Evolutionary conservation across 2,113 vertebrate genomes (phyloP).

Genomic region (Isichthys henryi): DNA sequence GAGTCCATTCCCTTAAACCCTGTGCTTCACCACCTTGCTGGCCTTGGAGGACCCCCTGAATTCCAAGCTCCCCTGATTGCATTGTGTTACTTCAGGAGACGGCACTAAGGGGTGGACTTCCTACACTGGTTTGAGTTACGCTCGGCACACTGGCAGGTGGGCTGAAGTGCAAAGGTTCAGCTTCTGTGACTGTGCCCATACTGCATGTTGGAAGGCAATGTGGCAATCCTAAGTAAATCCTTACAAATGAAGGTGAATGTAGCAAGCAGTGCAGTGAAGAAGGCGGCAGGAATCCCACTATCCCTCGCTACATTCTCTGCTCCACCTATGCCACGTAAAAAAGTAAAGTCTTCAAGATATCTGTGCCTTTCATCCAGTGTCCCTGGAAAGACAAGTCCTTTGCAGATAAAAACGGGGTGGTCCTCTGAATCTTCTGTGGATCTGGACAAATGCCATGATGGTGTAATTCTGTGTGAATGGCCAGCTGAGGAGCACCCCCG

Average conservation of each 20-base stretch:
- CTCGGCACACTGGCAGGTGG: background rate
- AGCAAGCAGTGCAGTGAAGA: background rate
- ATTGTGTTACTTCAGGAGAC: background rate
- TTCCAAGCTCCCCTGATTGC: background rate
- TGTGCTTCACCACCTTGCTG: background rate
- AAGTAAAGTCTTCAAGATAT: background rate
- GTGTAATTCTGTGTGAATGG: background rate
- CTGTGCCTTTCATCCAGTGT: background rate
- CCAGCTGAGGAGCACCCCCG: background rate
- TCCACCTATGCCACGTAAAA: background rate
- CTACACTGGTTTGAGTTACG: background rate
- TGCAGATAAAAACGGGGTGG: background rate
- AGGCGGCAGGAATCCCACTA: background rate
- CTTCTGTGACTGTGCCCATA: background rate
- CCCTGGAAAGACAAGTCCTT: background rate
- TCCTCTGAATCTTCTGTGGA: background rate
- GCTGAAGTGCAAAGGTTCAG: background rate
- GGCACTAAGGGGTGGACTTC: background rate
- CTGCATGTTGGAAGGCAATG: background rate
- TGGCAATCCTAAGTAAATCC: background rate
- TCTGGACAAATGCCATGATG: background rate
- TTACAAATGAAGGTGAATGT: background rate
- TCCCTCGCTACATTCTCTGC: background rate
- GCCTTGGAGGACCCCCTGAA: background rate
- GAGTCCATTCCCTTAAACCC: background rate